These are phyloP conservation scores for Syngnathus rostellatus DNA, from an alignment of 2,797 vertebrate species.

Conservation along the genomic window DNA sequence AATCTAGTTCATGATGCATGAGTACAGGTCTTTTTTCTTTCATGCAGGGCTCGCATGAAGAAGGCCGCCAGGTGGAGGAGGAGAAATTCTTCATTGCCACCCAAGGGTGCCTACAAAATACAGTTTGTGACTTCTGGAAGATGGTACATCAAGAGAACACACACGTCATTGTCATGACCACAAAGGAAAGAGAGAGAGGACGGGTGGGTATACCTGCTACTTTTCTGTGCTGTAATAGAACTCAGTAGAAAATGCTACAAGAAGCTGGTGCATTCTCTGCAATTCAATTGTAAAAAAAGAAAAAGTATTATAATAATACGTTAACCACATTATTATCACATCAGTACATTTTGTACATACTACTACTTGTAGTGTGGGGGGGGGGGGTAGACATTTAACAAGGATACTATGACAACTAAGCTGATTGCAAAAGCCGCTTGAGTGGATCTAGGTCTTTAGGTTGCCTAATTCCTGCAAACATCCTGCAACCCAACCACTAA, in stretches of 20 bases:
- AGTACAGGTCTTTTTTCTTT: neutral
- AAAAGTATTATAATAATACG: neutral
- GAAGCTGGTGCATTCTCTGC: neutral
- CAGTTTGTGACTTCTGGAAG: slow-evolving; percentile 80
- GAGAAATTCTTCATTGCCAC: slow-evolving; percentile 81
- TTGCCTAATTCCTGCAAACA: slow-evolving; percentile 38
- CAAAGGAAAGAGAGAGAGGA: slow-evolving; percentile 80
- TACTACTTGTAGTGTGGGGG: neutral
- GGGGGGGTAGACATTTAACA: slow-evolving; percentile 12
- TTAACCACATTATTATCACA: neutral
- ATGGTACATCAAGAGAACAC: slow-evolving; percentile 86
- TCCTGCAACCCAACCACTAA: neutral
- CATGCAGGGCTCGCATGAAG: slow-evolving; percentile 76
- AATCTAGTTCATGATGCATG: neutral
- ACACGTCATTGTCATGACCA: slow-evolving; percentile 83
- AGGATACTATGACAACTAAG: slow-evolving; percentile 58
- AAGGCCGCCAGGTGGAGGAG: slow-evolving; percentile 67
- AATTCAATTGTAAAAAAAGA: neutral
- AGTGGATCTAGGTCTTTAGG: slow-evolving; percentile 38
- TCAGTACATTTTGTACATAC: neutral
- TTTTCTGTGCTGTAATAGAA: neutral
- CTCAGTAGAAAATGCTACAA: neutral
- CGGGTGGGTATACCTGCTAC: slow-evolving; percentile 72
- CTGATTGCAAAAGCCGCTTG: slow-evolving; percentile 55
- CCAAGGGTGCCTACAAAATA: slow-evolving; percentile 83